These are phyloP conservation scores for Datnioides undecimradiatus DNA, from an alignment of 2,113 vertebrate species.

Conservation along the genomic window DNA sequence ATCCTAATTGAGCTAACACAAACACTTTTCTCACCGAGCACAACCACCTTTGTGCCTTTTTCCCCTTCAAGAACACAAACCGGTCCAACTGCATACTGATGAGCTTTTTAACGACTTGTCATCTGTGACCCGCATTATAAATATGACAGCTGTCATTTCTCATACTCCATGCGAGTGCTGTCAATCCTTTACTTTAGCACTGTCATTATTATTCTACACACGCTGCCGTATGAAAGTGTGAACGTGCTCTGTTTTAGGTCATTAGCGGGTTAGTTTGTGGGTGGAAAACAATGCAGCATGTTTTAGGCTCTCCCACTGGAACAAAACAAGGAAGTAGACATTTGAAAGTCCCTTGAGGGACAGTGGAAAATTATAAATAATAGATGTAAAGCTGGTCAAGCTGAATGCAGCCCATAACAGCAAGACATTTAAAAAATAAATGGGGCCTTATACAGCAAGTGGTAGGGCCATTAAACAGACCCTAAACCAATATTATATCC, in stretches of 20 bases:
- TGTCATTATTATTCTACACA: neutral
- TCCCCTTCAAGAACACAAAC: constrained; percentile 2
- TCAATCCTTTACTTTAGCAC: neutral
- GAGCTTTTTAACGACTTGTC: neutral
- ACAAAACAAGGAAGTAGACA: constrained; percentile 48
- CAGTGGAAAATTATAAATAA: constrained; percentile 74
- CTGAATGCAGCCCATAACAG: constrained; percentile 33
- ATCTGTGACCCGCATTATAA: neutral
- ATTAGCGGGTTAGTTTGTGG: neutral
- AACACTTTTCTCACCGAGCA: neutral
- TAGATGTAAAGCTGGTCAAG: constrained; percentile 51
- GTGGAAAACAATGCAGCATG: neutral
- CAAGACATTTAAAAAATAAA: constrained; percentile 8
- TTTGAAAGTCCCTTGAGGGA: constrained; percentile 48
- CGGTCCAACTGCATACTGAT: constrained; percentile 11
- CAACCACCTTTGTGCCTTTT: neutral
- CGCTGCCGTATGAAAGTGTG: neutral
- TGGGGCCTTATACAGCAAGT: neutral
- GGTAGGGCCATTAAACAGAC: neutral
- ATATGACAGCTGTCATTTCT: neutral
- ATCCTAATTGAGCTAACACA: neutral
- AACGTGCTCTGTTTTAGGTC: neutral
- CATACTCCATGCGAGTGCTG: too few relatives aligned
- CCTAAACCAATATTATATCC: neutral
- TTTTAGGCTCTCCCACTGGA: constrained; percentile 3